Evolutionary conservation across 1,140 invertebrate genomes (phyloP).

Genomic region (Papilio dardanus): DNA sequence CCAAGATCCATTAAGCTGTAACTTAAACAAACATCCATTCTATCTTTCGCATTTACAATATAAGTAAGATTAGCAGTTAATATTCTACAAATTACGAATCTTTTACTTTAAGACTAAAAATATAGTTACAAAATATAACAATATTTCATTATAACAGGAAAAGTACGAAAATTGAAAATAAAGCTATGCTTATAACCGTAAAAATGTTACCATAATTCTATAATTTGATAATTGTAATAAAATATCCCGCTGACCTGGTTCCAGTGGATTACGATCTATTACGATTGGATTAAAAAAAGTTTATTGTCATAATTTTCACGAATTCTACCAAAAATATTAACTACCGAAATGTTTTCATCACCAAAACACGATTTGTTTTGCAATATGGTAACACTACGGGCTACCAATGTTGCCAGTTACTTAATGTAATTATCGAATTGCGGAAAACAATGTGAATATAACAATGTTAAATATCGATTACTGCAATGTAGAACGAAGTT

Average conservation of each 20-base stretch:
- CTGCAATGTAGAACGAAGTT: not conserved
- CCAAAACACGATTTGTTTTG: constrained; percentile 30
- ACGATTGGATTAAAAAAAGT: constrained; percentile 12
- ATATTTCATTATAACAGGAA: too few species aligned
- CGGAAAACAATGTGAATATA: not conserved
- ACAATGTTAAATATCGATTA: not conserved
- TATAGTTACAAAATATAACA: too few species aligned
- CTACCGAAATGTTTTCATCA: constrained; percentile 7
- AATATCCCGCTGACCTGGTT: constrained; percentile 14
- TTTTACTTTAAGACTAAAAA: too few species aligned
- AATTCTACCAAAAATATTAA: not conserved
- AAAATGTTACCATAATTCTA: constrained; percentile 4
- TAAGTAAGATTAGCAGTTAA: too few species aligned
- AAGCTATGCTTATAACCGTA: not conserved
- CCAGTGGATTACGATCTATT: constrained; percentile 27
- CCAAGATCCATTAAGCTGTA: too few species aligned
- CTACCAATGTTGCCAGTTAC: not conserved
- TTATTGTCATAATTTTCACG: constrained; percentile 26
- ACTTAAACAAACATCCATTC: too few species aligned
- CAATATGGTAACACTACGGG: not conserved
- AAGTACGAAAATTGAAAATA: not conserved
- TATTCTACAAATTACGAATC: not conserved
- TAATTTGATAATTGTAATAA: constrained; percentile 34
- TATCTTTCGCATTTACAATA: too few species aligned
- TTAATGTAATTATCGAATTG: constrained; percentile 5